Percentiles rank a stretch among this genome's conserved stretches.
Evolutionary conservation across 2,888 invertebrate genomes (phyloP).

Genomic region (Unio pictorum): DNA sequence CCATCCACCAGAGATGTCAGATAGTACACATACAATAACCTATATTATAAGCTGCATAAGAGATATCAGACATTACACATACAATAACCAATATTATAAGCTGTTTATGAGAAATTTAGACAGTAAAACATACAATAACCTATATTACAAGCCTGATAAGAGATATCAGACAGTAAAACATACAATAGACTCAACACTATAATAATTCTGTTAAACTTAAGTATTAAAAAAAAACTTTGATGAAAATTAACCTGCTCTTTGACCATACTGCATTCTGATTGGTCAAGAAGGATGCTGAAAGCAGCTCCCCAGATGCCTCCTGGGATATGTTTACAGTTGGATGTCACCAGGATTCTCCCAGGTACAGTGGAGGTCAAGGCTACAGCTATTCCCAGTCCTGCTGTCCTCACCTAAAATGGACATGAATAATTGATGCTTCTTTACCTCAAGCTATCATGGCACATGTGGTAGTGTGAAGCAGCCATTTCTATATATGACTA

Average conservation of each 20-base stretch:
- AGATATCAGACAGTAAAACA: too few species aligned
- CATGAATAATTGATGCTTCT: not conserved
- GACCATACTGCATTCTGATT: constrained; percentile 68
- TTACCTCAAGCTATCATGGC: not conserved
- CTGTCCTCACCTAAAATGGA: constrained; percentile 62
- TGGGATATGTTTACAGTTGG: constrained; percentile 67
- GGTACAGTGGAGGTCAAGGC: constrained; percentile 64
- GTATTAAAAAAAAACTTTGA: not conserved
- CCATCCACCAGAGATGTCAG: too few species aligned
- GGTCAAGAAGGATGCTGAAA: constrained; percentile 67
- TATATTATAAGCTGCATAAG: too few species aligned
- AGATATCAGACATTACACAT: too few species aligned
- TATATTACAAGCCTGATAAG: too few species aligned
- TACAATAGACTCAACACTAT: not conserved
- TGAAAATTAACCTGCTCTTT: constrained; percentile 63
- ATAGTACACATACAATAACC: too few species aligned
- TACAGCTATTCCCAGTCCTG: constrained; percentile 68
- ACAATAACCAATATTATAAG: too few species aligned
- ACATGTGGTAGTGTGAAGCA: not conserved
- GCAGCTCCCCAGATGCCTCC: constrained; percentile 70
- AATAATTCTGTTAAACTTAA: not conserved
- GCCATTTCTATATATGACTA: not conserved
- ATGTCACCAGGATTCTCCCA: constrained; percentile 63
- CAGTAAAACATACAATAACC: too few species aligned
- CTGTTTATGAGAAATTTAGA: too few species aligned